phyloP scores from a whole-genome alignment of 2,797 vertebrate species.

The Ctenosaura bakeri region DNA sequence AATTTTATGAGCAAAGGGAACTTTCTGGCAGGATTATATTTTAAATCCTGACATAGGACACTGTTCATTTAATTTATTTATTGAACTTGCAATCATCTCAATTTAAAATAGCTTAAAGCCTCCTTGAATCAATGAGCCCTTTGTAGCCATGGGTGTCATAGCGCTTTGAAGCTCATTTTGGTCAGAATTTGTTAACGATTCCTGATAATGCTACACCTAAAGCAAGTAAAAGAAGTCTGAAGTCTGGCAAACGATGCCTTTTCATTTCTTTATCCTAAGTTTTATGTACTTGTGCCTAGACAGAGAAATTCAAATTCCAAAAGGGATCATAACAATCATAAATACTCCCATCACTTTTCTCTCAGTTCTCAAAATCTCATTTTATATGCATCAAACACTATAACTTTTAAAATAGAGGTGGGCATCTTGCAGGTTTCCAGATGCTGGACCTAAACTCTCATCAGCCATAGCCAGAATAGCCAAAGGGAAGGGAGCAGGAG shows the following conservation, averaged over 20 bases:
- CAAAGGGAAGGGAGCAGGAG: background rate
- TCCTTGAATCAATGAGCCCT: slow-evolving; percentile 41
- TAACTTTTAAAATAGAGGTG: background rate
- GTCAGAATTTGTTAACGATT: slow-evolving; percentile 42
- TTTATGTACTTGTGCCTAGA: slow-evolving; percentile 11
- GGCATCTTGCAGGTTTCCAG: background rate
- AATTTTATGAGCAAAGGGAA: slow-evolving; percentile 16
- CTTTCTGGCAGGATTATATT: slow-evolving; percentile 42
- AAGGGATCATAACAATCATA: slow-evolving; percentile 6
- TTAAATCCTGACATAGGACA: slow-evolving; percentile 38
- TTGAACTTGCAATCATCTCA: slow-evolving; percentile 43
- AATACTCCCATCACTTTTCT: background rate
- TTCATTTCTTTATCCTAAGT: slow-evolving; percentile 4
- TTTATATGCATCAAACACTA: background rate
- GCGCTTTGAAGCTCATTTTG: slow-evolving; percentile 39
- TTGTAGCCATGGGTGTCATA: slow-evolving; percentile 25
- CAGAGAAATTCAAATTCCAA: slow-evolving; percentile 2
- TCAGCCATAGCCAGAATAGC: background rate
- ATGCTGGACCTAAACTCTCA: background rate
- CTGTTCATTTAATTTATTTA: slow-evolving; percentile 50
- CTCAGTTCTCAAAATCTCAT: background rate
- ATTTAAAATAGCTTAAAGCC: slow-evolving; percentile 52
- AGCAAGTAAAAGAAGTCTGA: slow-evolving; percentile 14
- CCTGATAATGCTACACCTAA: slow-evolving; percentile 35
- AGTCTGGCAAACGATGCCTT: background rate